Evolutionary conservation across 2,888 invertebrate genomes (phyloP).

Genomic region (Ischnus inquisitorius): DNA sequence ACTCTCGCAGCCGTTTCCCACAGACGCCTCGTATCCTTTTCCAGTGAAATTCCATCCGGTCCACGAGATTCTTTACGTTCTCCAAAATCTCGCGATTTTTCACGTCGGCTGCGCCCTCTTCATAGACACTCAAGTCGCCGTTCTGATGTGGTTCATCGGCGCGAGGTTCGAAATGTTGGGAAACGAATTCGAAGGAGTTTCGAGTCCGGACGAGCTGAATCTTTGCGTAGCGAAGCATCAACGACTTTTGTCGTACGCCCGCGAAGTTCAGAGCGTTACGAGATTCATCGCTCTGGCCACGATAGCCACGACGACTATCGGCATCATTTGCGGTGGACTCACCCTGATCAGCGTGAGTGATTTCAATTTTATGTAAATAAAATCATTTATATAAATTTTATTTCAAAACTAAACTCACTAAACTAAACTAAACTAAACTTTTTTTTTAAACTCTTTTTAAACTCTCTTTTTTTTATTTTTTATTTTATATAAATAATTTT

Average conservation of each 20-base stretch:
- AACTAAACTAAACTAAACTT: too few species aligned
- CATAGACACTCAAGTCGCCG: slow-evolving; percentile 75
- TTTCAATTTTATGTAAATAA: slow-evolving; percentile 25
- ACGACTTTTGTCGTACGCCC: slow-evolving; percentile 64
- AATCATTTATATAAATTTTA: too few species aligned
- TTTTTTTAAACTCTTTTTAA: too few species aligned
- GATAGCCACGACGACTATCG: slow-evolving; percentile 74
- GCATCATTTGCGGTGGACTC: slow-evolving; percentile 70
- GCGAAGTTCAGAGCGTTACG: slow-evolving; percentile 70
- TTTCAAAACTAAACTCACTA: too few species aligned
- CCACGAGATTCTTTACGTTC: slow-evolving; percentile 71
- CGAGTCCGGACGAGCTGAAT: slow-evolving; percentile 62
- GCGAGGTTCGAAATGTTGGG: slow-evolving; percentile 77
- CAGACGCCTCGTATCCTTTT: slow-evolving; percentile 79
- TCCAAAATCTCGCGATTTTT: slow-evolving; percentile 73
- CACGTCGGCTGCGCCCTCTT: slow-evolving; percentile 72
- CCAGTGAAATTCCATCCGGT: slow-evolving; percentile 66
- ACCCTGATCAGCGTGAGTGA: slow-evolving; percentile 69
- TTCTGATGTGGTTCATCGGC: slow-evolving; percentile 76
- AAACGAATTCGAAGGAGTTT: slow-evolving; percentile 61
- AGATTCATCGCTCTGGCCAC: slow-evolving; percentile 75
- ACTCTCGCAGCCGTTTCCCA: slow-evolving; percentile 75
- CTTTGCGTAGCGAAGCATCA: slow-evolving; percentile 74
- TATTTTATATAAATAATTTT: too few species aligned
- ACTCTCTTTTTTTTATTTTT: too few species aligned